These are phyloP conservation scores for Phoronis australis DNA, from an alignment of 2,888 invertebrate species.

Conservation along the genomic window DNA sequence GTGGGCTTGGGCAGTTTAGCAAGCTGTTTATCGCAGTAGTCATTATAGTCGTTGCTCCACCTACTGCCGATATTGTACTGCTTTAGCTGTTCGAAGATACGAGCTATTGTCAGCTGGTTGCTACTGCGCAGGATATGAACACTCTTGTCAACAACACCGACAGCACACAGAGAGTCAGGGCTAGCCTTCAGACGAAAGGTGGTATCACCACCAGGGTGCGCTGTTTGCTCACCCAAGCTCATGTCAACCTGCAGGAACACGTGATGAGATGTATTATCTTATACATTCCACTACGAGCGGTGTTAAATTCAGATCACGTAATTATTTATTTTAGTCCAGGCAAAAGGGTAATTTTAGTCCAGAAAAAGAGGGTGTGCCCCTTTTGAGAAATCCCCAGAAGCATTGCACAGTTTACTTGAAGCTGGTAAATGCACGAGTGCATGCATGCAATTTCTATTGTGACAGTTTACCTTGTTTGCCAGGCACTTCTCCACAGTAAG, in stretches of 20 bases:
- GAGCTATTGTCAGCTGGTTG: conserved; percentile 38
- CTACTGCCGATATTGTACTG: too few species aligned
- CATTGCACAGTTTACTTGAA: too few species aligned
- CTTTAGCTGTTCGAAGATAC: too few species aligned
- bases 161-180: conserved; percentile 59
- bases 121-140: conserved; percentile 52
- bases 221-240: conserved; percentile 45
- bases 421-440: too few species aligned
- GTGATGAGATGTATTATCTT: not conserved
- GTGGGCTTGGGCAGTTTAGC: too few species aligned
- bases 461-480: conserved; percentile 56
- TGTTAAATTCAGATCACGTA: not conserved
- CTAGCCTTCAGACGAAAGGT: conserved; percentile 57
- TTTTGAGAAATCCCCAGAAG: too few species aligned
- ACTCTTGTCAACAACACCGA: conserved; percentile 61
- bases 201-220: conserved; percentile 57
- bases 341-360: too few species aligned
- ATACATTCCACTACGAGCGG: not conserved
- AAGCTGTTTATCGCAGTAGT: too few species aligned
- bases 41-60: too few species aligned
- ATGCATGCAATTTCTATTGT: too few species aligned
- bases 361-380: too few species aligned
- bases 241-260: conserved; percentile 37
- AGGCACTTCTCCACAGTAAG: conserved; percentile 59
- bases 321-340: not conserved